phyloP scores from a whole-genome alignment of 2,888 invertebrate genomes.

The Yponomeuta evonymella region DNA sequence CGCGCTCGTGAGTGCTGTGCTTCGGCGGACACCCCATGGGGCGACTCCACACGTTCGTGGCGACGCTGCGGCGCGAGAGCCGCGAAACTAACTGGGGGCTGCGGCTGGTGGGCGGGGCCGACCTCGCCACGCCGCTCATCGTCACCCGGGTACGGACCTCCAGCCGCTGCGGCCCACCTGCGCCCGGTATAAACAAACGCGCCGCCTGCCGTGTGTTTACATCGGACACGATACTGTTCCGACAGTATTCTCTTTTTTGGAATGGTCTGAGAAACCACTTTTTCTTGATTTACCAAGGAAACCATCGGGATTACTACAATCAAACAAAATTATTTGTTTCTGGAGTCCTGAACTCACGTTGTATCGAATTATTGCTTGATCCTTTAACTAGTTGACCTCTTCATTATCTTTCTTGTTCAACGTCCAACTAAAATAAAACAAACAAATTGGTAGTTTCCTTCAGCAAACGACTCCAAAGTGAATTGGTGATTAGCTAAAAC shows the following conservation, averaged over 20 bases:
- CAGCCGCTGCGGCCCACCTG: slow-evolving; percentile 17
- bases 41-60: slow-evolving; percentile 85
- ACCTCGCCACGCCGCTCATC: slow-evolving; percentile 90
- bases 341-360: not conserved
- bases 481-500: not conserved
- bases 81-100: slow-evolving; percentile 89
- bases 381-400: not conserved
- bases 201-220: slow-evolving; percentile 16
- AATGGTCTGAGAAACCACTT: no score
- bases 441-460: not conserved
- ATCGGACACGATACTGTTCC: not conserved
- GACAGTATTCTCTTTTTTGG: not conserved
- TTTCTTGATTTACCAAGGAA: no score
- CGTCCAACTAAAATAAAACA: not conserved
- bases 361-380: no score
- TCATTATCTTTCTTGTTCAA: not conserved
- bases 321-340: no score
- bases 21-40: slow-evolving; percentile 70
- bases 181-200: slow-evolving; percentile 59
- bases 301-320: no score
- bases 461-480: not conserved
- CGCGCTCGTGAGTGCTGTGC: slow-evolving; percentile 42
- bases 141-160: slow-evolving; percentile 84
- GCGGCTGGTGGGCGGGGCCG: slow-evolving; percentile 89
- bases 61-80: slow-evolving; percentile 83